A percentile compares a stretch with the other conserved stretches of the same genome.
Evolutionary conservation across 2,888 invertebrate species (phyloP).

Genomic region (Slavum lentiscoides): DNA sequence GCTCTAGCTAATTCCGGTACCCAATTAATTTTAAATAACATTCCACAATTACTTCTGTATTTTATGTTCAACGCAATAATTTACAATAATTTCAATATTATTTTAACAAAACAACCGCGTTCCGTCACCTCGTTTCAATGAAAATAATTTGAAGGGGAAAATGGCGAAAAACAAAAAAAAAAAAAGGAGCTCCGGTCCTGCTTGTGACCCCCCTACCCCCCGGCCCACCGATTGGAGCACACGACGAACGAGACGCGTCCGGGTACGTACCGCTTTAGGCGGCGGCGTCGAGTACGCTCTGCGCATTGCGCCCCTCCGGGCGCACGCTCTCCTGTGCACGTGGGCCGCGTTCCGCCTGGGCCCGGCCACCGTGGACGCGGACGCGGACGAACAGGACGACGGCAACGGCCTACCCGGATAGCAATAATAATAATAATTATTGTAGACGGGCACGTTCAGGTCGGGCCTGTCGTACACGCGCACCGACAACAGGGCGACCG

Average conservation of each 20-base stretch:
- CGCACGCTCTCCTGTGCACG: constrained; percentile 45
- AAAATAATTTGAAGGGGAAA: too few species aligned
- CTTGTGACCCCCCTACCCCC: too few species aligned
- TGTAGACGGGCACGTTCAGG: constrained; percentile 36
- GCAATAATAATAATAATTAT: not conserved
- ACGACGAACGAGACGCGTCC: not conserved
- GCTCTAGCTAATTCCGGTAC: too few species aligned
- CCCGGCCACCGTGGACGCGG: constrained; percentile 30
- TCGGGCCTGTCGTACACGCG: constrained; percentile 45
- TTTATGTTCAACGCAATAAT: too few species aligned
- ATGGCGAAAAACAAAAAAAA: too few species aligned
- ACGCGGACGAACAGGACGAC: constrained; percentile 16
- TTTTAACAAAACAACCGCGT: too few species aligned
- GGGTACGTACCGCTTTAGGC: constrained; percentile 23
- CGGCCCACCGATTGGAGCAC: too few species aligned
- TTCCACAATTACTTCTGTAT: too few species aligned
- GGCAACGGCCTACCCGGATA: not conserved
- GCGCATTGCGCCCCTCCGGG: constrained; percentile 39
- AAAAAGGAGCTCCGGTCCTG: too few species aligned
- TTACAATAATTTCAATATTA: too few species aligned
- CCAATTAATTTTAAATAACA: too few species aligned
- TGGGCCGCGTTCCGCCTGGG: constrained; percentile 40
- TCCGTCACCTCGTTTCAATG: too few species aligned
- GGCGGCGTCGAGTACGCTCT: constrained; percentile 47
- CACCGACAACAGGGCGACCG: constrained; percentile 40